These are phyloP conservation scores for Carettochelys insculpta DNA, from an alignment of 2,113 vertebrate genomes.

Conservation along the genomic window DNA sequence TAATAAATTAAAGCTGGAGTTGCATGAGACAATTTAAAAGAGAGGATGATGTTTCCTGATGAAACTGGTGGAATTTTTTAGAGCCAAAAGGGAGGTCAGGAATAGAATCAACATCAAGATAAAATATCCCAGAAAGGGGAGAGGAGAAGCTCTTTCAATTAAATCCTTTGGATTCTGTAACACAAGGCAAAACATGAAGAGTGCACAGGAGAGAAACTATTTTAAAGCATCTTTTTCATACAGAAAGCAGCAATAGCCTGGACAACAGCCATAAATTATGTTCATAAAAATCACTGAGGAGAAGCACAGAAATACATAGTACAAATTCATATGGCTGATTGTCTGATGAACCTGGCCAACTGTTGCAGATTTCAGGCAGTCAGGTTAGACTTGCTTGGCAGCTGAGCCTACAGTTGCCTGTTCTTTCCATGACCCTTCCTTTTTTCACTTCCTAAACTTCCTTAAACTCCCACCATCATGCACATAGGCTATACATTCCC, in stretches of 20 bases:
- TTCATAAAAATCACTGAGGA: not conserved
- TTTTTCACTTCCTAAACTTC: not conserved
- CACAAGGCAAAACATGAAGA: not conserved
- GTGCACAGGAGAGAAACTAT: not conserved
- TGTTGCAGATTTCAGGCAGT: not conserved
- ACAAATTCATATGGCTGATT: not conserved
- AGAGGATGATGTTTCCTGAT: not conserved
- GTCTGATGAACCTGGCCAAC: not conserved
- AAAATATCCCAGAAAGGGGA: not conserved
- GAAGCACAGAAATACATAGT: not conserved
- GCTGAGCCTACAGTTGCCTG: not conserved
- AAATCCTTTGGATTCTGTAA: not conserved
- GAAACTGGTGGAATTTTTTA: not conserved
- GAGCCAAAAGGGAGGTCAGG: not conserved
- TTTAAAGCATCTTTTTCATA: not conserved
- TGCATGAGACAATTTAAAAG: not conserved
- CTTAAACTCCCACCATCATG: no score
- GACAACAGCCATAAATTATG: not conserved
- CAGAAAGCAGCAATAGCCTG: not conserved
- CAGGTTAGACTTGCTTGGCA: not conserved
- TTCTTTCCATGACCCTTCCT: not conserved
- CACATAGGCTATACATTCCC: no score
- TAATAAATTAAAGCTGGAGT: not conserved
- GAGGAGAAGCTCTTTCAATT: not conserved
- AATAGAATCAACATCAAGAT: not conserved